A percentile compares a stretch with the other conserved stretches of the same genome.
Conservation (phyloP, 2,888 invertebrate genomes). For the Tridacna gigas region DNA sequence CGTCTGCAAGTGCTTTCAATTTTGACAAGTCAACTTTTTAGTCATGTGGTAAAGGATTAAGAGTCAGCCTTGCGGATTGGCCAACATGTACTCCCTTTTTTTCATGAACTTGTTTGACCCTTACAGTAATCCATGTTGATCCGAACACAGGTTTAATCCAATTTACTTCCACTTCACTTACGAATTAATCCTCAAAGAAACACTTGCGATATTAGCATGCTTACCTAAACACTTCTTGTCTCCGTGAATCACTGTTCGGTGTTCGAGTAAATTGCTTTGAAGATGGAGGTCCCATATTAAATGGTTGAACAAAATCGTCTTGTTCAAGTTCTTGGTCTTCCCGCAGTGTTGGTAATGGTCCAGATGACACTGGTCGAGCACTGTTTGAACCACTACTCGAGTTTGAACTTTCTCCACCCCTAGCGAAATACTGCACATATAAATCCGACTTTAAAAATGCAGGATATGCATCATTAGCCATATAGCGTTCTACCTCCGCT, state of each 20-base stretch:
- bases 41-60: no score
- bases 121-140: constrained; percentile 16
- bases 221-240: constrained; percentile 66
- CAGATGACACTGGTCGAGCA: constrained; percentile 78
- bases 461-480: constrained; percentile 95
- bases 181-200: constrained; percentile 24
- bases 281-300: constrained; percentile 60
- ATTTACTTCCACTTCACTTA: constrained; percentile 21
- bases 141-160: constrained; percentile 25
- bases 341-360: constrained; percentile 90
- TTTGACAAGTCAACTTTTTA: no score
- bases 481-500: constrained; percentile 92
- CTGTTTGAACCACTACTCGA: constrained; percentile 81
- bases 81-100: no score
- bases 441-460: constrained; percentile 96
- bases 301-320: constrained; percentile 57
- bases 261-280: constrained; percentile 55
- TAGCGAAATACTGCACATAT: constrained; percentile 88
- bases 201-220: constrained; percentile 18
- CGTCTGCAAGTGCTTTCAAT: no score
- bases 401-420: constrained; percentile 80
- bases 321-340: constrained; percentile 91
- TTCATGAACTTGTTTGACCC: constrained; percentile 6
- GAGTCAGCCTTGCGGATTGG: no score
- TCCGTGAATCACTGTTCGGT: constrained; percentile 50